Conservation (phyloP, 2,797 vertebrate species). For the Hippocampus kuda region DNA sequence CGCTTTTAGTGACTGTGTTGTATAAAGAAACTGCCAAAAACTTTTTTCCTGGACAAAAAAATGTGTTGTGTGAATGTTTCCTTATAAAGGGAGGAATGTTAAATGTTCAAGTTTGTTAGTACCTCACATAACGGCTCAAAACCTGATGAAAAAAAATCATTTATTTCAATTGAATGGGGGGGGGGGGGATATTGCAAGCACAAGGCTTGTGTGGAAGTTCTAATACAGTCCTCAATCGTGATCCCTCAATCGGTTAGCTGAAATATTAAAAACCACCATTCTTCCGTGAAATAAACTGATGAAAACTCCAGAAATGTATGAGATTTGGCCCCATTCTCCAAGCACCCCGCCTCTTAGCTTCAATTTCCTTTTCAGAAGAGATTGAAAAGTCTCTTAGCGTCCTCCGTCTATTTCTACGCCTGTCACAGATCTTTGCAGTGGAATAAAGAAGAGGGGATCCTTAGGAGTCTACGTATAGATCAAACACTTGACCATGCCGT, state of each 20-base stretch:
- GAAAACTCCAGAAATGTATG: slow-evolving; percentile 49
- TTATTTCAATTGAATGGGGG: slow-evolving; percentile 21
- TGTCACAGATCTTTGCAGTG: slow-evolving; percentile 50
- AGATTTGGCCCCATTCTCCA: slow-evolving; percentile 43
- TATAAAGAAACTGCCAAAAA: not conserved
- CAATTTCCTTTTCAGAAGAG: slow-evolving; percentile 54
- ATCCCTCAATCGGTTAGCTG: slow-evolving; percentile 39
- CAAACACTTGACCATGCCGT: slow-evolving; percentile 63
- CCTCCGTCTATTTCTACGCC: slow-evolving; percentile 55
- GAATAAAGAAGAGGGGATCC: slow-evolving; percentile 33
- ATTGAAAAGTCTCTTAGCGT: slow-evolving; percentile 59
- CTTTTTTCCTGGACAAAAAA: not conserved
- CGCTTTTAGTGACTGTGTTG: not conserved
- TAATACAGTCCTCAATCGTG: slow-evolving; percentile 32
- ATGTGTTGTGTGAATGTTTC: not conserved
- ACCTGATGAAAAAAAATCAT: slow-evolving; percentile 14
- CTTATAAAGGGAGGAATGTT: not conserved
- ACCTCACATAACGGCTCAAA: slow-evolving; percentile 19
- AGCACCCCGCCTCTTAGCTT: slow-evolving; percentile 40
- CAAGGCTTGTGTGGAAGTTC: slow-evolving; percentile 22
- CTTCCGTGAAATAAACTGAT: slow-evolving; percentile 24
- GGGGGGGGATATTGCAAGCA: not conserved
- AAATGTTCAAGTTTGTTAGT: not conserved
- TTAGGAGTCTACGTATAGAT: slow-evolving; percentile 51
- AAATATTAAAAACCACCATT: slow-evolving; percentile 49